Base-by-base conservation (phyloP, 2,113 vertebrate genomes). In the Eulemur rufifrons region DNA sequence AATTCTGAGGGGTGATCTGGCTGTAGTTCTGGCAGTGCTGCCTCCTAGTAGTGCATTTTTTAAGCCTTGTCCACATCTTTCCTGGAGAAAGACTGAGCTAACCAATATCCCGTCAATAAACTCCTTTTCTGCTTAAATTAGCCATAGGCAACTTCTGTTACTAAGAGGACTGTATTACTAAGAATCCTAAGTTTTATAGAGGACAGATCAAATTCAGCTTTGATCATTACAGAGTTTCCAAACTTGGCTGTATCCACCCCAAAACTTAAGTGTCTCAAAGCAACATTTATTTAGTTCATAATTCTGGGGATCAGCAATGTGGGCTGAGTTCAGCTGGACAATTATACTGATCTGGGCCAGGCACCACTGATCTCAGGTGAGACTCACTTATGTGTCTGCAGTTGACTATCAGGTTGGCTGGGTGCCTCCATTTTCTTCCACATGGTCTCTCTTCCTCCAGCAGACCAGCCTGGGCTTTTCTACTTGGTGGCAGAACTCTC, bases 191-290 rank as follows among this genome's bases (percentile, higher is more conserved):
- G 10, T 76, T n/a, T 68, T 91, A 87, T 1, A 59, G 23, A 92
- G 77, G 56, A 78, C 15, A 96, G n/a, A 52, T 84, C 73, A 96
- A 87, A 92, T 61, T 80, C 7, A 82, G n/a, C 39, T 59, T 80
- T 69, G 37, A 94, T 5, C 47, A 77, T 63, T 52, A n/a, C 37
- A 83, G 18, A 93, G 76, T 37, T 84, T 86, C 52, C 71, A 47
- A 81, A 94, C 42, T 89, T 84, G 20, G 73, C 54, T 92, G 8
- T 68, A 82, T 64, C 83, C 13, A 77, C 47, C 47, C 86, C 74
- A 54, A 95, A 91, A 80, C n/a, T 32, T 82, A 39, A 91, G 61
- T 86, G 50, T 63, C 56, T 89, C 86, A 82, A 94, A 83, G 47
- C 17, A 91, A 54, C n/a, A 42, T 29, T 78, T 86, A 50, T 93